Base-by-base conservation (phyloP, 1,140 invertebrate species). In the Drosophila carrolli region DNA sequence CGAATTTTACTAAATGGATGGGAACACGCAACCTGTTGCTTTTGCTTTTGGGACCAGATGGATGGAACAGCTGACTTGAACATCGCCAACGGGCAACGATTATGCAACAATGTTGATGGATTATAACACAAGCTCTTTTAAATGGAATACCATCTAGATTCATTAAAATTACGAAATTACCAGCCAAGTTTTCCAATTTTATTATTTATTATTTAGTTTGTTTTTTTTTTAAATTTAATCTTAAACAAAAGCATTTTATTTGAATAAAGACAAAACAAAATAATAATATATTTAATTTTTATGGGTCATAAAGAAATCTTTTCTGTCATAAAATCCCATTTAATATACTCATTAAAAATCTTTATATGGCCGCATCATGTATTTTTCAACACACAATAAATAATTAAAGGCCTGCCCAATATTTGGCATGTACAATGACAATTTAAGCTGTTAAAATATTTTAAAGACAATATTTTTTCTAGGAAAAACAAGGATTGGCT, bases 21-120 rank as follows among this genome's bases (percentile, higher is more conserved):
- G 71, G 41, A 51, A 40, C 35, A 38, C 13, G 8, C 74, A 63
- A 78, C 74, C 74, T 78, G 75, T 77, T 78, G 75, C 57, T 72
- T 40, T 53, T 11, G n/a, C 16, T 14, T 23, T 53, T n/a, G 27
- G 71, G 14, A 23, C 14, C 43, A 67, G 50, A 60, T 61, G 74
- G 27, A 37, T 38, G 16, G 16, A 76, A 76, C 74, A 76, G 74
- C 74, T 76, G 74, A 76, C 38, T 76, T 19, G 13, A 10, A 44
- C 40, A 51, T 43, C 32, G 14, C 50, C 14, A 32, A 14, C 3
- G 32, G 23, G 40, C 38, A 63, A 32, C n/a, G 8, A 43, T 59
- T 29, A 54, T 23, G 9, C 13, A 44, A 54, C 72, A 50, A 67
- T 37, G 13, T 38, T 65, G 41, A 46, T 41, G 14, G 13, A 73